These are phyloP conservation scores for Cylas formicarius DNA, from an alignment of 1,140 invertebrate species.

Conservation along the genomic window DNA sequence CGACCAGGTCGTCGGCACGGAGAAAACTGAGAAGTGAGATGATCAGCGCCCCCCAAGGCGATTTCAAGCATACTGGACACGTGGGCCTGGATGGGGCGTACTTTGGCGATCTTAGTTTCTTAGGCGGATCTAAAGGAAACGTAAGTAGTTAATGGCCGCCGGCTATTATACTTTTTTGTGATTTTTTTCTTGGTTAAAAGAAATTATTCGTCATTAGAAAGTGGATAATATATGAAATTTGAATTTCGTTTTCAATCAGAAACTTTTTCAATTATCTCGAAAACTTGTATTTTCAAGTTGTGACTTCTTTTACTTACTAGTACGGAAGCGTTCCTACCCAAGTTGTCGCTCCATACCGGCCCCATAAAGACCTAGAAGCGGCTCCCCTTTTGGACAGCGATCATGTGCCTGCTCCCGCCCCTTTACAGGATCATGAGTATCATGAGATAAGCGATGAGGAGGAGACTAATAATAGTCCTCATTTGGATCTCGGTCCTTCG, in stretches of 20 bases:
- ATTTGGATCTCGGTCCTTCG: slow-evolving; percentile 86
- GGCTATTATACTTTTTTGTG: too few species aligned
- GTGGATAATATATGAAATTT: not conserved
- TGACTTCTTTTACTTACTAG: slow-evolving; percentile 36
- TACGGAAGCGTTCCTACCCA: slow-evolving; percentile 75
- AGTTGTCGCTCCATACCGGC: slow-evolving; percentile 81
- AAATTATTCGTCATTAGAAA: not conserved
- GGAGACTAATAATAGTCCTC: slow-evolving; percentile 44
- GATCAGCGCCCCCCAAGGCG: slow-evolving; percentile 95
- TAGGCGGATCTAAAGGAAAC: slow-evolving; percentile 57
- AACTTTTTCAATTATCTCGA: too few species aligned
- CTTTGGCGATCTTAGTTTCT: slow-evolving; percentile 90
- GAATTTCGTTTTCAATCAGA: too few species aligned
- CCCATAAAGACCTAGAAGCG: slow-evolving; percentile 66
- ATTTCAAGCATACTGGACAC: slow-evolving; percentile 92
- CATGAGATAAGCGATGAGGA: slow-evolving; percentile 90
- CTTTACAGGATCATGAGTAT: slow-evolving; percentile 67
- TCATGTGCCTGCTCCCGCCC: slow-evolving; percentile 32
- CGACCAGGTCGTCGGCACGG: slow-evolving; percentile 52
- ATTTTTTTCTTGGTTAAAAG: slow-evolving; percentile 4
- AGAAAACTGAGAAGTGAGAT: slow-evolving; percentile 78
- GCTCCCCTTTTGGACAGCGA: slow-evolving; percentile 46
- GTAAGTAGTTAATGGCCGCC: too few species aligned
- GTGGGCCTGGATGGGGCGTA: slow-evolving; percentile 94
- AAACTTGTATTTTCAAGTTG: too few species aligned